These are phyloP conservation scores for Ginglymostoma cirratum DNA, from an alignment of 2,113 vertebrate genomes.

Conservation along the genomic window DNA sequence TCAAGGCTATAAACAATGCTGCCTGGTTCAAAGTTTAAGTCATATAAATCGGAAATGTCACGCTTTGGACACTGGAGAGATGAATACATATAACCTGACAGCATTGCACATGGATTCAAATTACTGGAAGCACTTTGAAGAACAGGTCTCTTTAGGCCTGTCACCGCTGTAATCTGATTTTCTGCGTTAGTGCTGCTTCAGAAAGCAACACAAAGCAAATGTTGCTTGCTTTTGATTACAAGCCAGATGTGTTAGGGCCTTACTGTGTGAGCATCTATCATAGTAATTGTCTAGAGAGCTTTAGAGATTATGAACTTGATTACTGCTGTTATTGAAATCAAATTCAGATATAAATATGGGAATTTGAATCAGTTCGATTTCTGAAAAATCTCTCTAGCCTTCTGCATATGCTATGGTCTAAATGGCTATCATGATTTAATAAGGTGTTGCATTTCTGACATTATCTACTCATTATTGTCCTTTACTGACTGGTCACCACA, in stretches of 20 bases:
- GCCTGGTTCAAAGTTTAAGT: background rate
- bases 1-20: background rate
- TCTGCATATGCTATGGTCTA: background rate
- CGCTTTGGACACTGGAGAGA: background rate
- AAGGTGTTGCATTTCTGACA: background rate
- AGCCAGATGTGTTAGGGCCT: slow-evolving; percentile 1
- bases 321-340: background rate
- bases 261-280: background rate
- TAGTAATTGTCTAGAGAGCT: background rate
- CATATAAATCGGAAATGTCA: background rate
- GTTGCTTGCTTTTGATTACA: background rate
- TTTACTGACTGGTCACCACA: background rate
- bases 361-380: background rate
- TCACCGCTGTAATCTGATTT: slow-evolving; percentile 9
- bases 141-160: background rate
- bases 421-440: background rate
- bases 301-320: background rate
- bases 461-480: background rate
- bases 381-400: background rate
- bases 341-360: background rate
- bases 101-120: background rate
- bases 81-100: background rate
- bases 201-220: background rate
- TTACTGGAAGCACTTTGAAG: slow-evolving; percentile 24
- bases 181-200: slow-evolving; percentile 18